phyloP scores from a whole-genome alignment of 2,113 vertebrate species.

The Panthera leo region DNA sequence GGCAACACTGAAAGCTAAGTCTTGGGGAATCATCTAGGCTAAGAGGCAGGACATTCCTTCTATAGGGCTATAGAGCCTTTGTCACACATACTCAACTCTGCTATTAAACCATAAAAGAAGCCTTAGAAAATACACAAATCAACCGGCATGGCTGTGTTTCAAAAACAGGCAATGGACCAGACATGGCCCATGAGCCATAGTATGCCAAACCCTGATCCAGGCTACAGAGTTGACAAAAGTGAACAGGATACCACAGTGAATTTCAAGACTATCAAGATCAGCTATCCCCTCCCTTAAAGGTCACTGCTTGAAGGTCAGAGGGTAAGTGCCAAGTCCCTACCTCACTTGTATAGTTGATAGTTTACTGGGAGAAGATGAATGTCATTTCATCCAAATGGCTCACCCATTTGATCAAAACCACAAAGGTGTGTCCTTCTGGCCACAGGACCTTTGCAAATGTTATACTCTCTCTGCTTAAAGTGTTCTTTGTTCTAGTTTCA shows the following conservation, averaged over 20 bases:
- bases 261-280: not conserved
- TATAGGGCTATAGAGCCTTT: fast-evolving
- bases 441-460: not conserved
- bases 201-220: not conserved
- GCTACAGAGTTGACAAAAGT: not conserved
- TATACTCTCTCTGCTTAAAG: not conserved
- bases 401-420: not conserved
- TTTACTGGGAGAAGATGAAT: not conserved
- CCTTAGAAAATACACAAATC: not conserved
- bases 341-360: not conserved
- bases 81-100: not conserved
- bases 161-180: not conserved
- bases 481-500: not conserved
- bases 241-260: not conserved
- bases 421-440: not conserved
- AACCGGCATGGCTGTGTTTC: not conserved
- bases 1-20: not conserved
- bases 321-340: not conserved
- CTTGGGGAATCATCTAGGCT: not conserved
- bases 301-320: not conserved
- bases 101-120: not conserved
- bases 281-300: not conserved
- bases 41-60: not conserved
- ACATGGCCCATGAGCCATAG: not conserved
- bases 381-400: not conserved